Conservation (phyloP, 2,888 invertebrate genomes). For the Halocaridina rubra region DNA sequence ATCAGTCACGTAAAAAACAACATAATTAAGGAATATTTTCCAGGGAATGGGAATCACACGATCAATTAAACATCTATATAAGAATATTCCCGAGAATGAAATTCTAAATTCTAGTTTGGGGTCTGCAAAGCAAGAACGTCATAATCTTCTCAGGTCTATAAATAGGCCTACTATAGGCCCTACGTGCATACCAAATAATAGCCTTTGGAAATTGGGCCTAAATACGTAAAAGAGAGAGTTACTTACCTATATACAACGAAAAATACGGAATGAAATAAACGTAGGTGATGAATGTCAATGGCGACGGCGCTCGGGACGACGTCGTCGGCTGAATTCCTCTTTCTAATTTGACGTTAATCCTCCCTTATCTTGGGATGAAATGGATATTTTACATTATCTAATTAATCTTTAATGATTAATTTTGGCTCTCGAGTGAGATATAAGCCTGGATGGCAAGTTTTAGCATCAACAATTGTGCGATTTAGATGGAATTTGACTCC, state of each 20-base stretch:
- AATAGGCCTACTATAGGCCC: not conserved
- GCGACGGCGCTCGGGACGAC: constrained; percentile 46
- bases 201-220: not conserved
- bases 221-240: no score
- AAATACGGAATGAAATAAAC: no score
- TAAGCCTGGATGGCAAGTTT: constrained; percentile 6
- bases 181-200: not conserved
- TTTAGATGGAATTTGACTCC: no score
- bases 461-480: no score
- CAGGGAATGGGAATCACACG: no score
- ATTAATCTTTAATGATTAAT: constrained; percentile 7
- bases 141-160: not conserved
- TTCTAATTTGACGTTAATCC: constrained; percentile 26
- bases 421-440: not conserved
- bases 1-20: no score
- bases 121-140: no score
- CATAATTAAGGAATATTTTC: no score
- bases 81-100: no score
- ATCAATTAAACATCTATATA: no score
- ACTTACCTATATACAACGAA: constrained; percentile 29
- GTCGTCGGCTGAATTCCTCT: constrained; percentile 26
- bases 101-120: no score
- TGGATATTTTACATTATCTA: not conserved
- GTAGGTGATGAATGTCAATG: constrained; percentile 63
- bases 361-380: constrained; percentile 49